Percentiles rank a stretch among this genome's conserved stretches.
These are phyloP conservation scores for Muscicapa comitata DNA, from an alignment of 2,797 vertebrate species.

Conservation along the genomic window DNA sequence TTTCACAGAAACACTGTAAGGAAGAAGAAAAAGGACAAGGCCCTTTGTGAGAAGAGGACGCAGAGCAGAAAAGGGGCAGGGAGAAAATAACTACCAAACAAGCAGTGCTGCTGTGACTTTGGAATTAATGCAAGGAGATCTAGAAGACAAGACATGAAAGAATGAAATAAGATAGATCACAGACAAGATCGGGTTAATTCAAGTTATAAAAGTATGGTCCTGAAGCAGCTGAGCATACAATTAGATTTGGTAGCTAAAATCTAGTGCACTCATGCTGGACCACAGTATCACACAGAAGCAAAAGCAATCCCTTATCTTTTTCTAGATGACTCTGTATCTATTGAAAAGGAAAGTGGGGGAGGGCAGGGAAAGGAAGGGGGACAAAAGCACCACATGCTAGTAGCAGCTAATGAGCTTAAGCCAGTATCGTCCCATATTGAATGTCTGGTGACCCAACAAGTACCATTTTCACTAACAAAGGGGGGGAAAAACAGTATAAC, in stretches of 20 bases:
- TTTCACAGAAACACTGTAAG: neutral
- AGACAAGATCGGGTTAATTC: neutral
- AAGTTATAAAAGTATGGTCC: neutral
- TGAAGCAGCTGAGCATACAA: neutral
- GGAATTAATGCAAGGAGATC: neutral
- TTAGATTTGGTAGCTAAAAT: constrained; percentile 9
- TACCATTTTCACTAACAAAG: constrained; percentile 1
- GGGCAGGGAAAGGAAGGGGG: neutral
- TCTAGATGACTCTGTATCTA: neutral
- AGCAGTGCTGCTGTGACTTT: neutral
- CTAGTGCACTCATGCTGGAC: neutral
- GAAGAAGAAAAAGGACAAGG: neutral
- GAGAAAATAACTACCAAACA: neutral
- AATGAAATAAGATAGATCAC: neutral
- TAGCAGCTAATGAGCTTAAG: constrained; percentile 21
- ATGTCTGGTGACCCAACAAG: constrained; percentile 15
- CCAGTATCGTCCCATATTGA: neutral
- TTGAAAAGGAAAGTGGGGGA: neutral
- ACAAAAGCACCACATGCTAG: neutral
- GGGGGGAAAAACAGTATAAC: neutral
- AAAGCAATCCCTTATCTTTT: constrained; percentile 13
- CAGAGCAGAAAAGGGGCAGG: neutral
- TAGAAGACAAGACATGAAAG: neutral
- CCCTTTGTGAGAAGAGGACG: neutral
- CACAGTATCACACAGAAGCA: neutral